Evolutionary conservation across 2,113 vertebrate species (phyloP), one percentile per base, ranked within the genome.

Genomic region (Ictidomys tridecemlineatus): DNA sequence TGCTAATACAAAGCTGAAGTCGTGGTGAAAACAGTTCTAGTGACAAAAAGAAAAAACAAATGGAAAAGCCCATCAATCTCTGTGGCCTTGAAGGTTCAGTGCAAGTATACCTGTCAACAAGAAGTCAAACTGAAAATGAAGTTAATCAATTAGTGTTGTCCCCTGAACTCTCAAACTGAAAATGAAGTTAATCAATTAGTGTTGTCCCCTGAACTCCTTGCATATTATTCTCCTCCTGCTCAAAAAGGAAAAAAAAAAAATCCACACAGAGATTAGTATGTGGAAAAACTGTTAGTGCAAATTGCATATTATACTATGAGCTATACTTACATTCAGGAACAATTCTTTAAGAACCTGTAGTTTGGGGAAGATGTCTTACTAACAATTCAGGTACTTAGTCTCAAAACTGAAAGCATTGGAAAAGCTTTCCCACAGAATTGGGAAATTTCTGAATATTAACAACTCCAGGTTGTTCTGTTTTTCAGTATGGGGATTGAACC

Each of bases 351-450:
- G 70, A 96, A 69, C 65, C n/a, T 42, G 56, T 20, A 93, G 56
- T 90, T 84, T 84, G 16, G 18, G 39, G 5, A 2, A 86, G 72
- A 56, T 73, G 53, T 58, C 58, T 86, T 56, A 63, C 4, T 69
- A 61, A 91, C 42, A 58, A 77, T 42, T 83, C 56, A 79, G 45
- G 80, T 42, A 65, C 13, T 69, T 88, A 78, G 24, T 92, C 30
- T 96, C 56, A 74, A 91, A 95, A 92, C 24, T 51, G 22, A 96
- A 85, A 34, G 51, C 70, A 85, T 9, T 58, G 30, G 74, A 93
- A 77, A 85, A 10, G 56, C 4, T 22, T 39, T 87, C 30, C 90
- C 90, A 65, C 6, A 0, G 1, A 76, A n/a, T 5, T 12, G n/a
- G 3, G 4, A 88, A 26, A 72, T 76, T 91, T 80, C 72, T 88